These are phyloP conservation scores for Chouioia cunea DNA, from an alignment of 2,888 invertebrate genomes.

Conservation along the genomic window DNA sequence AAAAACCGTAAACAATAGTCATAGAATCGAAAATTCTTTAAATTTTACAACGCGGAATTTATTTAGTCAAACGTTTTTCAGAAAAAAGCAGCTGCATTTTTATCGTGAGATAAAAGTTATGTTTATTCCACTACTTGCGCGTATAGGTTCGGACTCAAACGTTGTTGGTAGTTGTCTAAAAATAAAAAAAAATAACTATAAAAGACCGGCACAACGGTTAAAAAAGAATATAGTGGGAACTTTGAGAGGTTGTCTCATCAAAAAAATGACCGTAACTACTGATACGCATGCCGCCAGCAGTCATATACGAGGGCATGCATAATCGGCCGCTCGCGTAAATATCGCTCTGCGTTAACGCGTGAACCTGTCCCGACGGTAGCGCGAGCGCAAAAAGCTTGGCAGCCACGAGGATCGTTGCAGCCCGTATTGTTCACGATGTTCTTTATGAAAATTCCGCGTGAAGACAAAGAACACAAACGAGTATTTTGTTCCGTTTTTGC, in stretches of 20 bases:
- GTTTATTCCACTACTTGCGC: background rate
- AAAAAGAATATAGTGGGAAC: constrained; percentile 5
- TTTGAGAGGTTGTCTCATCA: constrained; percentile 11
- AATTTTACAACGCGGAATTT: too few species aligned
- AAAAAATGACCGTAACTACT: constrained; percentile 35
- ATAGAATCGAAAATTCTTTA: too few species aligned
- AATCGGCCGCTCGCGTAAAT: constrained; percentile 1
- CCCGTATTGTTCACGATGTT: too few species aligned
- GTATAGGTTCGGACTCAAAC: constrained; percentile 21
- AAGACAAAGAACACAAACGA: background rate
- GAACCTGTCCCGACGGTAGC: background rate
- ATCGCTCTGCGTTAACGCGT: background rate
- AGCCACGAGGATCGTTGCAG: background rate
- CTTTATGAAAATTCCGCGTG: background rate
- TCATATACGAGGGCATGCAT: constrained; percentile 13
- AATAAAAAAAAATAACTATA: too few species aligned
- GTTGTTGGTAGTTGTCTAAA: background rate
- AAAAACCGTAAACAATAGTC: too few species aligned
- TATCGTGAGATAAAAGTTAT: too few species aligned
- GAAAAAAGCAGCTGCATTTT: too few species aligned
- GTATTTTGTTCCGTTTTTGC: background rate
- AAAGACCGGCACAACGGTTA: too few species aligned
- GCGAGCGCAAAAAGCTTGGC: background rate
- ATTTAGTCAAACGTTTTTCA: too few species aligned
- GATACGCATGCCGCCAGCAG: constrained; percentile 1